Conservation (phyloP, 2,113 vertebrate species). For the Gopherus evgoodei region DNA sequence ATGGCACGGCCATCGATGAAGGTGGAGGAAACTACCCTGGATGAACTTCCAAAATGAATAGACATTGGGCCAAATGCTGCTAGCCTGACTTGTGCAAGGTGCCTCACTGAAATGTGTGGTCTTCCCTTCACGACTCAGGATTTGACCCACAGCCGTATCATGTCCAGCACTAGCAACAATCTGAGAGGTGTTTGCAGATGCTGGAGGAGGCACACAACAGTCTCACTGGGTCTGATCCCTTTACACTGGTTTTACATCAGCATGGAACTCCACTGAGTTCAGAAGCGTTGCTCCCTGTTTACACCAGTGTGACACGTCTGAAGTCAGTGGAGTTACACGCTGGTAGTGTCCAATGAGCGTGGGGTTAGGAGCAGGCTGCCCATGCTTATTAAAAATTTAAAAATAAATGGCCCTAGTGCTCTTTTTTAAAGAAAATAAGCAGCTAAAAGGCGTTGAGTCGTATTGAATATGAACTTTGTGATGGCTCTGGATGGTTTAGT, state of each 20-base stretch:
- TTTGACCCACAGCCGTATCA: neutral
- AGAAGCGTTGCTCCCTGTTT: rapidly evolving
- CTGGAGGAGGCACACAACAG: neutral
- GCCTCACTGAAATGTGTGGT: neutral
- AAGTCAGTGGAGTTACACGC: neutral
- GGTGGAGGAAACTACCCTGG: neutral
- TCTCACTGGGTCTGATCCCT: neutral
- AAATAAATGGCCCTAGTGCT: neutral
- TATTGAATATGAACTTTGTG: constrained; percentile 43
- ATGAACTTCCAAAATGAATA: neutral
- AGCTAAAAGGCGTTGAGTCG: constrained; percentile 1
- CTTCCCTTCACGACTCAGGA: neutral
- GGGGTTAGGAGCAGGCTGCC: neutral
- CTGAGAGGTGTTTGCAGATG: neutral
- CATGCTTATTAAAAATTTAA: neutral
- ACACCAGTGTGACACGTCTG: rapidly evolving
- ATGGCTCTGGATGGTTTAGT: constrained; percentile 3
- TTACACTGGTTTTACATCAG: neutral
- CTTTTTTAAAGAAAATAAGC: neutral
- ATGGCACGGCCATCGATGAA: neutral
- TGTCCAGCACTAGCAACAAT: rapidly evolving
- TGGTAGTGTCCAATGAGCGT: neutral
- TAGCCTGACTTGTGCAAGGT: neutral
- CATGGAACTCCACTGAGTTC: neutral
- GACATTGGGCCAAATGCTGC: neutral